phyloP scores from a whole-genome alignment of 2,113 vertebrate genomes.

The Pampusana beccarii region DNA sequence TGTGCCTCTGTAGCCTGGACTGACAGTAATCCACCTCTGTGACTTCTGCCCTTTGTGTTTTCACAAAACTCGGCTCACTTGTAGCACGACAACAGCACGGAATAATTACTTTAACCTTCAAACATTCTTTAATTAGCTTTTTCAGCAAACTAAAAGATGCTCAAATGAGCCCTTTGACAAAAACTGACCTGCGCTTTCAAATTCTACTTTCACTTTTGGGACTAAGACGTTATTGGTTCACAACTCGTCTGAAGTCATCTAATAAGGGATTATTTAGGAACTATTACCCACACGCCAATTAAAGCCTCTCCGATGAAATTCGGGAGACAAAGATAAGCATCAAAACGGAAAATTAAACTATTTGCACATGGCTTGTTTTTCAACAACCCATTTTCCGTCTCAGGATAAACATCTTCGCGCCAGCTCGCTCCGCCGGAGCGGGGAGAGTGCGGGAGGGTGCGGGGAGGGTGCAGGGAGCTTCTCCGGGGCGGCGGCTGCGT shows the following conservation, averaged over 20 bases:
- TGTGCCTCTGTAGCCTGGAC: constrained; percentile 43
- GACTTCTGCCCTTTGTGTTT: constrained; percentile 73
- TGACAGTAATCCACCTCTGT: constrained; percentile 76
- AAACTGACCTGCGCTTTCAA: constrained; percentile 50
- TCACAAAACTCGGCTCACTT: constrained; percentile 73
- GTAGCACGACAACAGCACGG: constrained; percentile 66
- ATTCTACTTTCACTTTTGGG: constrained; percentile 57
- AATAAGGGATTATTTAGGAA: constrained; percentile 62
- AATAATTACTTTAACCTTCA: constrained; percentile 78
- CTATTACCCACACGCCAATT: constrained; percentile 58
- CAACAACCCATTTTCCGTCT: constrained; percentile 59
- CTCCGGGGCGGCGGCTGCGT: background rate
- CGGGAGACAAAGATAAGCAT: constrained; percentile 61
- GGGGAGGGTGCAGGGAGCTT: background rate
- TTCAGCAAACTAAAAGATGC: constrained; percentile 54
- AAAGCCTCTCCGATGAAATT: constrained; percentile 61
- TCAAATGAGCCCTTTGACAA: constrained; percentile 53
- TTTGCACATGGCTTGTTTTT: constrained; percentile 56
- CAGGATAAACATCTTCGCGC: constrained; percentile 42
- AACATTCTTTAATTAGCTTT: constrained; percentile 58
- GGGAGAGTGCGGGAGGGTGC: constrained; percentile 1
- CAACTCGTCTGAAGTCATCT: constrained; percentile 61
- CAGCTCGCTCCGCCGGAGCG: constrained; percentile 10
- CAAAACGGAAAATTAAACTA: constrained; percentile 67
- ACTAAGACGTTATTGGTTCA: constrained; percentile 61